Conservation (phyloP, 2,113 vertebrate genomes). For the Otis tarda region DNA sequence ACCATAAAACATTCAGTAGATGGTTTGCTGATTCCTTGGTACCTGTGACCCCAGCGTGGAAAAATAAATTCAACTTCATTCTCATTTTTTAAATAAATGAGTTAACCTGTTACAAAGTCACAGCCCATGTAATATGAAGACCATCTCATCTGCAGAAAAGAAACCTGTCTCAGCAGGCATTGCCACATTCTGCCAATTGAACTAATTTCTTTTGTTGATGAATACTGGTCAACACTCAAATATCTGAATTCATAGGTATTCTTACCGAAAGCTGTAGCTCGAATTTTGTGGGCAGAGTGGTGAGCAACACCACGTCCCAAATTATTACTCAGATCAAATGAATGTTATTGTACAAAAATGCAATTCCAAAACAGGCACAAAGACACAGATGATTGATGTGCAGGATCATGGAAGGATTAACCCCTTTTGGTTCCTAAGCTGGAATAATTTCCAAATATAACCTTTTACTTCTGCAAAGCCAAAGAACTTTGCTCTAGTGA, state of each 20-base stretch:
- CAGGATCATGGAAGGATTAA: neutral
- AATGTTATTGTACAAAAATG: neutral
- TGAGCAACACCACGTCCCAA: neutral
- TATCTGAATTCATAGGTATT: neutral
- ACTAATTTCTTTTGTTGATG: slow-evolving; percentile 21
- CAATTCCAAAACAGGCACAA: neutral
- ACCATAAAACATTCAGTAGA: slow-evolving; percentile 21
- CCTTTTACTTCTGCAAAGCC: neutral
- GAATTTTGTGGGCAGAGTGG: neutral
- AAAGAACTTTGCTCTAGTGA: neutral
- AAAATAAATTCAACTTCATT: slow-evolving; percentile 14
- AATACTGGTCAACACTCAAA: neutral
- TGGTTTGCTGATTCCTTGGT: slow-evolving; percentile 27
- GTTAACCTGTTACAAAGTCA: slow-evolving; percentile 26
- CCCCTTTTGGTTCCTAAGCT: neutral
- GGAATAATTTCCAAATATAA: neutral
- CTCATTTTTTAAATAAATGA: slow-evolving; percentile 10
- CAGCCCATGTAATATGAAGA: slow-evolving; percentile 2
- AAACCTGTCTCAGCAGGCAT: slow-evolving; percentile 37
- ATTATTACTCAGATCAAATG: neutral
- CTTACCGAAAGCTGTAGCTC: neutral
- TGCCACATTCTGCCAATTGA: slow-evolving; percentile 18
- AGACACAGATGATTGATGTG: neutral
- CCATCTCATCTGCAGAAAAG: slow-evolving; percentile 13
- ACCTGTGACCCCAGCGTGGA: neutral